A percentile compares a stretch with the other conserved stretches of the same genome.
Conservation (phyloP, 2,113 vertebrate genomes). For the Spilogale gracilis region DNA sequence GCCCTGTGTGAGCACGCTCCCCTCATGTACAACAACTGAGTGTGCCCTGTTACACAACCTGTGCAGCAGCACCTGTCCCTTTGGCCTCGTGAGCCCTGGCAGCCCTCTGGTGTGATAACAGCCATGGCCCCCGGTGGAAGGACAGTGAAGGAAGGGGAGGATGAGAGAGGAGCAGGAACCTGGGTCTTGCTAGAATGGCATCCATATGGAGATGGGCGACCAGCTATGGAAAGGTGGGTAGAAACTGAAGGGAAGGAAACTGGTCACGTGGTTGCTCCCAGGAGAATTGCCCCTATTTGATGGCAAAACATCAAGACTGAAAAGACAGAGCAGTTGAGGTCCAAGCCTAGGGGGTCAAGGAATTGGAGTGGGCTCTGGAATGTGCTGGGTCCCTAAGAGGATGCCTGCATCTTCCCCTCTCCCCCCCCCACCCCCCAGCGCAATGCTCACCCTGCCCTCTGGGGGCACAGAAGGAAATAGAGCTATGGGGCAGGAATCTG, state of each 20-base stretch:
- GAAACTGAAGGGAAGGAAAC: neutral
- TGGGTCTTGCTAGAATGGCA: neutral
- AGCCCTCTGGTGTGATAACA: neutral
- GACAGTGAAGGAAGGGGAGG: fast-evolving
- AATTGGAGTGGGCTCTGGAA: neutral
- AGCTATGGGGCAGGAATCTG: neutral
- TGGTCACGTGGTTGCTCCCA: fast-evolving
- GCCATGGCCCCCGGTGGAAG: neutral
- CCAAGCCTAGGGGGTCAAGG: neutral
- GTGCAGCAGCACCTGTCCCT: neutral
- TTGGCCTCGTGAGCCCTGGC: neutral
- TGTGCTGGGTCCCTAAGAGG: neutral
- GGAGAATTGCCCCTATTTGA: neutral
- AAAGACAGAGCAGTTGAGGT: neutral
- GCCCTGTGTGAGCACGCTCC: no score
- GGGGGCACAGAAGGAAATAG: neutral
- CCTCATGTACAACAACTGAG: no score
- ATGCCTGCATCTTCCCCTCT: neutral
- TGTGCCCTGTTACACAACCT: no score
- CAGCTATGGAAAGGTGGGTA: neutral
- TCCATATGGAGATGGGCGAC: fast-evolving
- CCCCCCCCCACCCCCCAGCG: neutral
- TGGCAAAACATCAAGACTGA: neutral
- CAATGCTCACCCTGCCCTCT: neutral
- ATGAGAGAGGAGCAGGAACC: fast-evolving